Evolutionary conservation across 2,113 vertebrate genomes (phyloP).

Genomic region (Terrapene triunguis): DNA sequence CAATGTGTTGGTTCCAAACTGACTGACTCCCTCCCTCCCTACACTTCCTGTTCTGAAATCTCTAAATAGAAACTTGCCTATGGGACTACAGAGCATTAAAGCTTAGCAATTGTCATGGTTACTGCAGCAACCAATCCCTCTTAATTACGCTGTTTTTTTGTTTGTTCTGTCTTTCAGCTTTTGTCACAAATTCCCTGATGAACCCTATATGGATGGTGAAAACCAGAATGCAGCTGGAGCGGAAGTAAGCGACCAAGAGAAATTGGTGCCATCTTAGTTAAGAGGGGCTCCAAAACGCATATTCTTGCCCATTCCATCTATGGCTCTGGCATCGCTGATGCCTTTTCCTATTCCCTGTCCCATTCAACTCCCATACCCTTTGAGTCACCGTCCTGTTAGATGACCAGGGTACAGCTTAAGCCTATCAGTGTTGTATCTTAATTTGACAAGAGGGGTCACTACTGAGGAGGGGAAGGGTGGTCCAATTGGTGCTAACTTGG

Average conservation of each 20-base stretch:
- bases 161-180: slow-evolving; percentile 81
- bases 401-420: background rate
- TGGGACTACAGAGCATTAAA: background rate
- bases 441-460: background rate
- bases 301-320: fast-evolving
- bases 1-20: background rate
- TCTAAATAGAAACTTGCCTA: background rate
- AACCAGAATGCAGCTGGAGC: slow-evolving; percentile 97
- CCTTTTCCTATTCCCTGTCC: background rate
- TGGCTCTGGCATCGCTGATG: background rate
- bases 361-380: background rate
- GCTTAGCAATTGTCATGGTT: background rate
- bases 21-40: background rate
- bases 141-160: background rate
- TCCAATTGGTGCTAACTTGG: background rate
- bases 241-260: slow-evolving; percentile 83
- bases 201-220: slow-evolving; percentile 99
- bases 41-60: background rate
- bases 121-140: background rate
- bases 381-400: background rate
- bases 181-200: slow-evolving; percentile 96
- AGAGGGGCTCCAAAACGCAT: background rate
- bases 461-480: background rate
- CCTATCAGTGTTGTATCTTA: background rate
- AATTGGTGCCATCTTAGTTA: background rate